phyloP scores from a whole-genome alignment of 1,140 invertebrate genomes.

The Hermetia illucens region DNA sequence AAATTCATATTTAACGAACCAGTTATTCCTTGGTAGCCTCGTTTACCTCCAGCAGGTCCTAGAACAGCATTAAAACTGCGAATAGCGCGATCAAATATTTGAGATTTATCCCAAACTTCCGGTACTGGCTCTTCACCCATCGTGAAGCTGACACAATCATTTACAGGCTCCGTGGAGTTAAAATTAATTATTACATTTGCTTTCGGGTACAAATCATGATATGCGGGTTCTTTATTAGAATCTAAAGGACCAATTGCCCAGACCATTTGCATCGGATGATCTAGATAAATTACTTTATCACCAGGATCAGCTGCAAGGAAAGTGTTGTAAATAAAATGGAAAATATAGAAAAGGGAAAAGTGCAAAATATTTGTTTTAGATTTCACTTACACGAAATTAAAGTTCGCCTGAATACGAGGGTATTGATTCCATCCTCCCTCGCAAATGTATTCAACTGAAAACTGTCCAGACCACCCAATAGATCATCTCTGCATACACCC shows the following conservation, averaged over 20 bases:
- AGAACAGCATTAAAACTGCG: slow-evolving; percentile 59
- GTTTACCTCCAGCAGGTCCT: slow-evolving; percentile 63
- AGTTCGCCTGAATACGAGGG: slow-evolving; percentile 60
- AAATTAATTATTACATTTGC: slow-evolving; percentile 51
- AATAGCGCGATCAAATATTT: slow-evolving; percentile 61
- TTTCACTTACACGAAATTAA: slow-evolving; percentile 50
- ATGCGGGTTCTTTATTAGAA: slow-evolving; percentile 62
- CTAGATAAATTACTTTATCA: slow-evolving; percentile 57
- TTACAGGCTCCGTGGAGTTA: slow-evolving; percentile 42
- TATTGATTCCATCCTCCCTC: slow-evolving; percentile 58
- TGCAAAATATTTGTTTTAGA: slow-evolving; percentile 3
- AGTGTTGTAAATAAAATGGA: slow-evolving; percentile 5
- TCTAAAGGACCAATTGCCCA: slow-evolving; percentile 79
- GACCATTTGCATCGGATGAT: slow-evolving; percentile 51
- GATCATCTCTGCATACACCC: slow-evolving; percentile 70
- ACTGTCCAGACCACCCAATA: slow-evolving; percentile 60
- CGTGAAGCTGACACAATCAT: slow-evolving; percentile 58
- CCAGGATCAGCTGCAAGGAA: slow-evolving; percentile 48
- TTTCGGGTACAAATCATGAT: slow-evolving; percentile 69
- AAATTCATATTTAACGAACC: slow-evolving; percentile 28
- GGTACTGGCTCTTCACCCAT: slow-evolving; percentile 27
- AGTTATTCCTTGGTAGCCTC: slow-evolving; percentile 64
- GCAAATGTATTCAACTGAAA: slow-evolving; percentile 58
- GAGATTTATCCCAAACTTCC: slow-evolving; percentile 57
- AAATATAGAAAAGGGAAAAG: not conserved